A percentile compares a stretch with the other conserved stretches of the same genome.
These are phyloP conservation scores for Craniophora ligustri DNA, from an alignment of 2,888 invertebrate genomes.

Conservation along the genomic window DNA sequence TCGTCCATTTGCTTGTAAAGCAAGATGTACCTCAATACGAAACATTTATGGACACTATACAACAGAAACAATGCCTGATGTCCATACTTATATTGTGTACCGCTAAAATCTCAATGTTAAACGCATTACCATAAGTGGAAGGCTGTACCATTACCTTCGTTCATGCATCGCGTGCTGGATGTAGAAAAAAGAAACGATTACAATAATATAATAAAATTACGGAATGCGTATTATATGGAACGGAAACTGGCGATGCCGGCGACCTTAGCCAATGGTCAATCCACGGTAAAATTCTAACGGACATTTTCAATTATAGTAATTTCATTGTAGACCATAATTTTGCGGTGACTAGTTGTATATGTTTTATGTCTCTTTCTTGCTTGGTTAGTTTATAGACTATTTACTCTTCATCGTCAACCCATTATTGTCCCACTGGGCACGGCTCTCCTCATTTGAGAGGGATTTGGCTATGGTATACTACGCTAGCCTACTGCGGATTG, in stretches of 20 bases:
- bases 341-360: constrained; percentile 18
- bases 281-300: constrained; percentile 36
- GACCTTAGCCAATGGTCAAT: constrained; percentile 44
- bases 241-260: constrained; percentile 54
- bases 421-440: no score
- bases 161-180: constrained; percentile 35
- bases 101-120: constrained; percentile 28
- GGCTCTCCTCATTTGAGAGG: no score
- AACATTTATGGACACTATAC: background rate
- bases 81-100: background rate
- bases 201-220: constrained; percentile 22
- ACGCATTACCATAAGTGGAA: constrained; percentile 31
- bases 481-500: no score
- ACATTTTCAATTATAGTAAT: constrained; percentile 8
- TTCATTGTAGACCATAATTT: constrained; percentile 39
- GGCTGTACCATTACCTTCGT: constrained; percentile 13
- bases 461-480: no score
- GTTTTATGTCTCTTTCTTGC: background rate
- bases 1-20: no score
- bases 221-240: constrained; percentile 55
- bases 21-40: background rate
- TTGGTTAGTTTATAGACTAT: constrained; percentile 4
- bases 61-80: background rate
- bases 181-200: constrained; percentile 20
- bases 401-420: no score